Evolutionary conservation across 2,113 vertebrate genomes (phyloP), one percentile per base, ranked within the genome.

Genomic region (Girardinichthys multiradiatus): DNA sequence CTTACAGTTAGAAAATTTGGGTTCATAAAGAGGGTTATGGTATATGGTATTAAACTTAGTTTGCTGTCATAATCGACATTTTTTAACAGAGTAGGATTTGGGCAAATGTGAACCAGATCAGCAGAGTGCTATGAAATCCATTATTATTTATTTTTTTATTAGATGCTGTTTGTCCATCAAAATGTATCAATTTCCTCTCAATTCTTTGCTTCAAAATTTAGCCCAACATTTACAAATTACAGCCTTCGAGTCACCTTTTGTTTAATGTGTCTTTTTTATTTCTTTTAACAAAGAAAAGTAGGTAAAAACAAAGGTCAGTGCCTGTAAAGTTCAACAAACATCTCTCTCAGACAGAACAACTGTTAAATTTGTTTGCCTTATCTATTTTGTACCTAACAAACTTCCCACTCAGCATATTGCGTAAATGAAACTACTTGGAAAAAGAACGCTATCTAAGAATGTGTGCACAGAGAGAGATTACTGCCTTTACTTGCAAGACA

Each of bases 401-500:
- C 61, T 37, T 37, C 12, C 33, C 35, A n/a, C 33, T 63, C 28
- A 14, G 31, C n/a, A 30, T 26, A 17, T 35, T 35, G 66, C 29
- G 24, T 15, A 33, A 57, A 48, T 66, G 21, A 54, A 24, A 54
- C 11, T 60, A 60, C 17, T 42, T 42, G n/a, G 42, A 6, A 71
- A 72, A 35, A 33, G 2, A 48, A 72, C 14, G 12, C 30, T 59
- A 39, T 39, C 42, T 19, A 37, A 51, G 14, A 17, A 35, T 5
- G 30, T 61, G 61, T 70, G 42, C 35, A 71, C 45, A 48, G 19
- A 0, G 5, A 2, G 1, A 51, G 31, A 51, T 63, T 54, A 21
- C 17, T 31, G 29, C 9, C 27, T 72, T 61, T 33, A 65, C 70
- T 70, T 70, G 26, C 21, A 63, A 62, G 26, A 62, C 54, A 60